Evolutionary conservation across 2,888 invertebrate genomes (phyloP).

Genomic region (Ethmia dodecea): DNA sequence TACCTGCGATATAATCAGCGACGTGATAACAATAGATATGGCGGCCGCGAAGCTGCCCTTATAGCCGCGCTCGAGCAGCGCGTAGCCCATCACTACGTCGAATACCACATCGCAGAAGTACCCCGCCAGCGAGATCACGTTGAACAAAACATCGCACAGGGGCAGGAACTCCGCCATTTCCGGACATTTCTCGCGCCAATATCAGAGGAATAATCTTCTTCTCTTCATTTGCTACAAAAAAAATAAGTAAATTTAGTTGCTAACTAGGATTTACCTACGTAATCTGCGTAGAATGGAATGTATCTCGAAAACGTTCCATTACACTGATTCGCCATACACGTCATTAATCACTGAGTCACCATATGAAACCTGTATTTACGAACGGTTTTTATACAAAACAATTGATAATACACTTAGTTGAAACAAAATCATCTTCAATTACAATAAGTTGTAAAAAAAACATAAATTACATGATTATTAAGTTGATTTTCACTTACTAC

Average conservation of each 20-base stretch:
- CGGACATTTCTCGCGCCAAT: conserved; percentile 48
- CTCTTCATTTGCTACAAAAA: conserved; percentile 29
- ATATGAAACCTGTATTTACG: no score
- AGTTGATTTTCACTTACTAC: no score
- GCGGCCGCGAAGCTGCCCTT: conserved; percentile 82
- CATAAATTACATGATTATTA: no score
- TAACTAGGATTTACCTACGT: no score
- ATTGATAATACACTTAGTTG: no score
- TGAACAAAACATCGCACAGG: conserved; percentile 93
- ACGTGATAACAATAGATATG: conserved; percentile 83
- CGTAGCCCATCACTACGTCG: conserved; percentile 91
- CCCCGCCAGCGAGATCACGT: conserved; percentile 91
- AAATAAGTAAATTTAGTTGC: conserved; percentile 3
- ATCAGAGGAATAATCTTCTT: conserved; percentile 17
- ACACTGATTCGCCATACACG: no score
- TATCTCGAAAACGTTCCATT: conserved; percentile 1
- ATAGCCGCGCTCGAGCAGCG: conserved; percentile 83
- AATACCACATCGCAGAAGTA: conserved; percentile 95
- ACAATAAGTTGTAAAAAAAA: neutral
- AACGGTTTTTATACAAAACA: no score
- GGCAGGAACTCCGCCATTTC: conserved; percentile 90
- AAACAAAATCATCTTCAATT: neutral
- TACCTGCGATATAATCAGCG: conserved; percentile 86
- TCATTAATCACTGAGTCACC: no score
- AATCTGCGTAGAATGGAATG: conserved; percentile 14